Evolutionary conservation across 2,888 invertebrate species (phyloP).

Genomic region (Anoplius nigerrimus): DNA sequence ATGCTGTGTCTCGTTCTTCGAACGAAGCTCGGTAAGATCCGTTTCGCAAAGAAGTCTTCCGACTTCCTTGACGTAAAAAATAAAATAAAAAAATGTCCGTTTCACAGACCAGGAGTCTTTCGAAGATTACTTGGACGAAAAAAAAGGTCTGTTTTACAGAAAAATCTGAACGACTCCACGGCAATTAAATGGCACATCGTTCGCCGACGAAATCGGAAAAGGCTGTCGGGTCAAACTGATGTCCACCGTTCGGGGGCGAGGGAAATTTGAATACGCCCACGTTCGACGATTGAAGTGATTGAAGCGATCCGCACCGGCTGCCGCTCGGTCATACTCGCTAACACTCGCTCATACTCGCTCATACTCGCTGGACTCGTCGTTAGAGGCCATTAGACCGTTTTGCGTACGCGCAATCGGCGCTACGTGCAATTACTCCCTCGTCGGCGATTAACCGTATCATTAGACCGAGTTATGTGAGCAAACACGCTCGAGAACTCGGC

Average conservation of each 20-base stretch:
- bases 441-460: slow-evolving; percentile 56
- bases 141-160: too few relatives aligned
- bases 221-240: neutral
- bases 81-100: too few relatives aligned
- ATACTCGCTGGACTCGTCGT: slow-evolving; percentile 17
- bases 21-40: too few relatives aligned
- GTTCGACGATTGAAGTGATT: neutral
- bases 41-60: too few relatives aligned
- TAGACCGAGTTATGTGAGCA: slow-evolving; percentile 55
- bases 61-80: too few relatives aligned
- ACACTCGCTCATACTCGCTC: too few relatives aligned
- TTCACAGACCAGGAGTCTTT: too few relatives aligned
- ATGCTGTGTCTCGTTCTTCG: too few relatives aligned
- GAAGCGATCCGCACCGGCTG: slow-evolving; percentile 3
- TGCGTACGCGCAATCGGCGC: slow-evolving; percentile 24
- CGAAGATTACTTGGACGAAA: too few relatives aligned
- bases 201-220: too few relatives aligned
- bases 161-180: too few relatives aligned
- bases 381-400: slow-evolving; percentile 1
- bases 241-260: slow-evolving; percentile 7
- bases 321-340: neutral
- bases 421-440: slow-evolving; percentile 54
- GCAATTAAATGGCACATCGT: too few relatives aligned
- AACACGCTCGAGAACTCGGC: slow-evolving; percentile 46
- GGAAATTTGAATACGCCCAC: slow-evolving; percentile 27